Evolutionary conservation across 2,113 vertebrate genomes (phyloP).

Genomic region (Corythornis madagascariensis): DNA sequence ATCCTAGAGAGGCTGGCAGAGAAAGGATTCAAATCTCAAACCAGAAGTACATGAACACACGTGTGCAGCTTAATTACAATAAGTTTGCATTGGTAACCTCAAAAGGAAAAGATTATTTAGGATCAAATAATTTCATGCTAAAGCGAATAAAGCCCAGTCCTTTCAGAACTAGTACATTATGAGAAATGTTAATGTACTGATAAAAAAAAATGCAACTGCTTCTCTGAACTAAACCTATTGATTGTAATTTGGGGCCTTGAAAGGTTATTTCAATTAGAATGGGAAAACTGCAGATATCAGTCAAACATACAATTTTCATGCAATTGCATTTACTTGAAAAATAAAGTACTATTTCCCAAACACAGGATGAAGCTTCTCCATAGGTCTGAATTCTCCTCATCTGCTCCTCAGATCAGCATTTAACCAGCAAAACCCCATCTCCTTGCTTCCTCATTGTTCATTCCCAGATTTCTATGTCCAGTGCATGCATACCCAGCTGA

Average conservation of each 20-base stretch:
- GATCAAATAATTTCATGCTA: background rate
- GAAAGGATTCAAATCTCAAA: background rate
- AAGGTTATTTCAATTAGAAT: background rate
- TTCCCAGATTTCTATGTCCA: background rate
- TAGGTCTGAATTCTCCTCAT: background rate
- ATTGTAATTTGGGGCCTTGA: background rate
- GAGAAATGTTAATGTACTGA: background rate
- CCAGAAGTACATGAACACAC: background rate
- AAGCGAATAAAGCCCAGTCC: background rate
- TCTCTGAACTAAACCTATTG: background rate
- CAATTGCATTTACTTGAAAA: background rate
- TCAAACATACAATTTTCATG: background rate
- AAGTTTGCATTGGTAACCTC: background rate
- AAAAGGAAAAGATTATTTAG: background rate
- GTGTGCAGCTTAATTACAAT: background rate
- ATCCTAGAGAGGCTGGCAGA: background rate
- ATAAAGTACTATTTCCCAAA: background rate
- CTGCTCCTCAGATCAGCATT: background rate
- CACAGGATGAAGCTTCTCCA: background rate
- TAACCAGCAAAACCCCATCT: background rate
- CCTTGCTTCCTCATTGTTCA: background rate
- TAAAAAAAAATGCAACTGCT: background rate
- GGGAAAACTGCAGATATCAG: conserved; percentile 3
- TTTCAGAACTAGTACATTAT: background rate
- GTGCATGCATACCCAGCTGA: background rate